These are phyloP conservation scores for Polypedilum pembai DNA, from an alignment of 1,140 invertebrate genomes.

Conservation along the genomic window DNA sequence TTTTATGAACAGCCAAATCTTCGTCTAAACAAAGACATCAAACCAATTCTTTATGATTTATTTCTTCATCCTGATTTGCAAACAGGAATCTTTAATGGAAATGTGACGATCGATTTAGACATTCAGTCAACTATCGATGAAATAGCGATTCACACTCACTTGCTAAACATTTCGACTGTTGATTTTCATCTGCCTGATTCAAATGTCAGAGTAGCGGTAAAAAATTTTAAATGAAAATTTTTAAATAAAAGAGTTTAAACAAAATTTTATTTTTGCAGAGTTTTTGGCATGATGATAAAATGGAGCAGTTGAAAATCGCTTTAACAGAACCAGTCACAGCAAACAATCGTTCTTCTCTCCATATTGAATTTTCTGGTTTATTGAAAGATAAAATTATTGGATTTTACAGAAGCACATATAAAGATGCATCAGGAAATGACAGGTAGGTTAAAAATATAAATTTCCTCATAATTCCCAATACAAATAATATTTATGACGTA, in stretches of 20 bases:
- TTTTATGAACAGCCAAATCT: constrained; percentile 37
- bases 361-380: constrained; percentile 43
- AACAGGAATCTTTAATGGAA: constrained; percentile 59
- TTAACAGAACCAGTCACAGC: constrained; percentile 32
- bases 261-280: background rate
- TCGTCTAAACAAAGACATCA: constrained; percentile 56
- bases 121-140: constrained; percentile 48
- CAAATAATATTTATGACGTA: too few relatives aligned
- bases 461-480: background rate
- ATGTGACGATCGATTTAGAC: constrained; percentile 58
- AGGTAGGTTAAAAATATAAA: constrained; percentile 38
- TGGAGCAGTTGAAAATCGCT: constrained; percentile 38
- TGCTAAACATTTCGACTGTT: background rate
- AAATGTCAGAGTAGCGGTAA: background rate
- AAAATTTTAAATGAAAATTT: background rate
- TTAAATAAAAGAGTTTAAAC: background rate
- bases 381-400: constrained; percentile 46
- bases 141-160: constrained; percentile 55
- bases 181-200: background rate
- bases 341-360: constrained; percentile 30
- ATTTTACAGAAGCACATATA: constrained; percentile 45
- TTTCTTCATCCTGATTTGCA: constrained; percentile 64
- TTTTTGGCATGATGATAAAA: constrained; percentile 33
- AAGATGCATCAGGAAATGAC: constrained; percentile 36
- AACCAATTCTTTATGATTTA: constrained; percentile 69